Evolutionary conservation across 2,888 invertebrate genomes (phyloP), one percentile per base, ranked within the genome.

Genomic region (Anthophora plumipes): DNA sequence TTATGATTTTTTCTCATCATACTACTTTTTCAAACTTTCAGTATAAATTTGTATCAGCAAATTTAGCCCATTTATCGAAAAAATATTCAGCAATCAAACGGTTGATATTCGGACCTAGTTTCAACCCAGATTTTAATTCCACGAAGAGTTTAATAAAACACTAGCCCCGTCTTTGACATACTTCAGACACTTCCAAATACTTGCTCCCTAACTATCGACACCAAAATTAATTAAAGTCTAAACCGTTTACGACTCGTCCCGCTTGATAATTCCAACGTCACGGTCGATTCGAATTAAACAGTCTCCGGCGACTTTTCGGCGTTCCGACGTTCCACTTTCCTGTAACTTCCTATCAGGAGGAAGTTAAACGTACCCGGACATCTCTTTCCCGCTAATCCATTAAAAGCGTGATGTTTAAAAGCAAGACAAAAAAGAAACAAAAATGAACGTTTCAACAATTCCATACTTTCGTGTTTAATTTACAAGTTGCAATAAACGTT

Each of bases 171-270:
- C 46, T 46, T 12, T 46, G 14, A 46, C 46, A 46, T 17, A 46
- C 46, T 17, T 17, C 46, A 46, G 12, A 46, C 46, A 46, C 46
- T 46, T 17, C 17, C 17, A 46, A n/a, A 46, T 14, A 17, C 46
- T 6, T 46, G 46, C 17, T 59, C 1, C 39, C 5, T 3, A n/a
- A 39, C 48, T 31, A 20, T 64, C 25, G 12, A n/a, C 9, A 4
- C 12, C 20, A 39, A 20, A 41, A 50, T 50, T 52, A 66, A 66
- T 66, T 66, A 66, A 52, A 66, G 22, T 17, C 11, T 68, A 46
- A 14, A 54, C 31, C 17, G 14, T 68, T 52, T 14, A 12, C 12
- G 25, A 20, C 7, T 41, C n/a, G 25, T 31, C 31, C 41, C 43
- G n/a, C 60, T 17, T 6, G 61, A 31, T 39, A 31, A 52, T 52